Conservation (phyloP, 2,888 invertebrate genomes). For the Drosophila hawaiiensis region DNA sequence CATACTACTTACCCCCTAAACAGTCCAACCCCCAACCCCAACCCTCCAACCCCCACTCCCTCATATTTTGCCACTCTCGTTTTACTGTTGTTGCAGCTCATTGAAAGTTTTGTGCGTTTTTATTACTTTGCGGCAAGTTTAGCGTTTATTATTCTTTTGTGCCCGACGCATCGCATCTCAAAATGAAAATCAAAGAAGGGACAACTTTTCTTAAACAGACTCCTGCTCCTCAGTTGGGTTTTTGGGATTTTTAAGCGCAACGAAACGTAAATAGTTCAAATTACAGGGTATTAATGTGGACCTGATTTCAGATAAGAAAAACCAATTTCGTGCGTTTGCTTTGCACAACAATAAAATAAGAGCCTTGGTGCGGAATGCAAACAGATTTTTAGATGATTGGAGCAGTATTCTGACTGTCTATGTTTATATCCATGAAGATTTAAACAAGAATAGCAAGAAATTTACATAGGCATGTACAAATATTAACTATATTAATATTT, state of each 20-base stretch:
- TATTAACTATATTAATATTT: not conserved
- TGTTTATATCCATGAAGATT: not conserved
- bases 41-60: not conserved
- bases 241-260: slow-evolving; percentile 21
- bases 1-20: not conserved
- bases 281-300: slow-evolving; percentile 45
- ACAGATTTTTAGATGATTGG: not conserved
- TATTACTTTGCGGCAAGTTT: slow-evolving; percentile 72
- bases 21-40: not conserved
- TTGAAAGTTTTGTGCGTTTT: slow-evolving; percentile 79
- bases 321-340: slow-evolving; percentile 4
- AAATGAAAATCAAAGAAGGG: slow-evolving; percentile 1
- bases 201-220: slow-evolving; percentile 1
- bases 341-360: not conserved
- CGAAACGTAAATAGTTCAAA: slow-evolving; percentile 32
- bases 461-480: not conserved
- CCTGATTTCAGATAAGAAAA: slow-evolving; percentile 21
- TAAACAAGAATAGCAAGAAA: not conserved
- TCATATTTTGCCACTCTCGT: not conserved
- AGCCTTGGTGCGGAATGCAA: not conserved
- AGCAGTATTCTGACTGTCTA: not conserved
- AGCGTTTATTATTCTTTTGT: slow-evolving; percentile 60
- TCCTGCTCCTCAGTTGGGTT: not conserved
- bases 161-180: slow-evolving; percentile 3
- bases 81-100: slow-evolving; percentile 63